Percentiles rank a stretch among this genome's conserved stretches.
These are phyloP conservation scores for Nipponia nippon DNA, from an alignment of 2,113 vertebrate species.

Conservation along the genomic window DNA sequence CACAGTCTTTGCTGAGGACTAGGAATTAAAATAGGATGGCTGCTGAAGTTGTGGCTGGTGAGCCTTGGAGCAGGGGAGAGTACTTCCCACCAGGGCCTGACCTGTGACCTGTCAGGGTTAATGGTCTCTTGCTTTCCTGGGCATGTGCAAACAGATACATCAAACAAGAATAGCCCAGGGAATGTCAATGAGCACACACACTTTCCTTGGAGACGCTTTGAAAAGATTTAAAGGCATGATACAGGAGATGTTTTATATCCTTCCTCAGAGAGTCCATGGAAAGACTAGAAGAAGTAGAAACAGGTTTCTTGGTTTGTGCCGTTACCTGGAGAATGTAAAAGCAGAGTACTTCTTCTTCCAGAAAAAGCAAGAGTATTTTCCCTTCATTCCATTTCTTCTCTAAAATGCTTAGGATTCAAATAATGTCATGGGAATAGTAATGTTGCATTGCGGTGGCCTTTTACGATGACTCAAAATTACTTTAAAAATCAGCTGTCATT, in stretches of 20 bases:
- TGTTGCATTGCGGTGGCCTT: rapidly evolving
- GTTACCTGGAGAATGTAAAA: neutral
- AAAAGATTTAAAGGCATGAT: neutral
- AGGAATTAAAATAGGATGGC: neutral
- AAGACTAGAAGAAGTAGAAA: neutral
- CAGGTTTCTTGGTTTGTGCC: neutral
- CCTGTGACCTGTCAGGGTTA: neutral
- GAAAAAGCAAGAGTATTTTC: neutral
- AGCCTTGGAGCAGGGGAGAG: neutral
- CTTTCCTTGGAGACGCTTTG: neutral
- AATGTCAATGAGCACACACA: neutral
- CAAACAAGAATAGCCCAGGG: neutral
- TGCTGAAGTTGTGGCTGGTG: neutral
- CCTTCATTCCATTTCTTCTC: neutral
- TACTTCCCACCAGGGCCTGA: neutral
- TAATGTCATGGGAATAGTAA: neutral
- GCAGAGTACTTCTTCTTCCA: neutral
- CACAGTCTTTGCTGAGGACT: neutral
- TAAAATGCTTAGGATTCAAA: neutral
- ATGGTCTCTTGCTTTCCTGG: neutral
- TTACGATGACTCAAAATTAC: neutral
- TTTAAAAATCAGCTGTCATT: neutral
- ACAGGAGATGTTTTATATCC: neutral
- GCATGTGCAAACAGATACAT: neutral
- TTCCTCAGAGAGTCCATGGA: neutral